phyloP scores from a whole-genome alignment of 2,113 vertebrate genomes.

The Onychostoma macrolepis region DNA sequence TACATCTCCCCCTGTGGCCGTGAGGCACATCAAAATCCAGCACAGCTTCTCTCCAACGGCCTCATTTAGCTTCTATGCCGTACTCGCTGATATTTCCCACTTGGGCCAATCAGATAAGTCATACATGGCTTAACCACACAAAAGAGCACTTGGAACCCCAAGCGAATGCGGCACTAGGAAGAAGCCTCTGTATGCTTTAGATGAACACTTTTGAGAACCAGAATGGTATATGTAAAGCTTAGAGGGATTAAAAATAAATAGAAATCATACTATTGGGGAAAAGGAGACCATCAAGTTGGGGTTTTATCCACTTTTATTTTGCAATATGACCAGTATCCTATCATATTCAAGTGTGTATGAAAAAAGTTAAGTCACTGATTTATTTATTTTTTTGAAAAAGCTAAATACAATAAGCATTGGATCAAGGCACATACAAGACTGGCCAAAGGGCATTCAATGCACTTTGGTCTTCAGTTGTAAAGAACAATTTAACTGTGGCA shows the following conservation, averaged over 20 bases:
- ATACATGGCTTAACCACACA: constrained; percentile 69
- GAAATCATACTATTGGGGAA: constrained; percentile 48
- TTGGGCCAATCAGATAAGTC: constrained; percentile 71
- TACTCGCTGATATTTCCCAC: constrained; percentile 67
- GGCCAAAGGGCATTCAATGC: constrained; percentile 99
- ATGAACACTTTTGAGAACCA: background rate
- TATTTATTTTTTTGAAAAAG: constrained; percentile 85
- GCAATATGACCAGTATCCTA: constrained; percentile 95
- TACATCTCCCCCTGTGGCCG: constrained; percentile 56
- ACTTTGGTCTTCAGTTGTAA: constrained; percentile 98
- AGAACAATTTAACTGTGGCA: constrained; percentile 90
- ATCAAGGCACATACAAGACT: constrained; percentile 99
- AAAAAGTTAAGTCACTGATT: constrained; percentile 90
- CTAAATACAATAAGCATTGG: constrained; percentile 98
- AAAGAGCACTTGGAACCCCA: constrained; percentile 69
- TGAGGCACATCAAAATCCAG: constrained; percentile 64
- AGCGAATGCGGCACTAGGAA: constrained; percentile 66
- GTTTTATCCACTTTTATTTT: constrained; percentile 90
- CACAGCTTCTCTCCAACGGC: constrained; percentile 66
- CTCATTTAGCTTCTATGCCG: constrained; percentile 65
- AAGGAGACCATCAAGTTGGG: constrained; percentile 68
- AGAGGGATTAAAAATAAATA: constrained; percentile 11
- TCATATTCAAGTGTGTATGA: constrained; percentile 95
- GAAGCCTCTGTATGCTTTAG: constrained; percentile 15
- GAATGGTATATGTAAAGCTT: background rate